phyloP scores from a whole-genome alignment of 2,888 invertebrate genomes.

The Ashinkailepas kermadecensis region DNA sequence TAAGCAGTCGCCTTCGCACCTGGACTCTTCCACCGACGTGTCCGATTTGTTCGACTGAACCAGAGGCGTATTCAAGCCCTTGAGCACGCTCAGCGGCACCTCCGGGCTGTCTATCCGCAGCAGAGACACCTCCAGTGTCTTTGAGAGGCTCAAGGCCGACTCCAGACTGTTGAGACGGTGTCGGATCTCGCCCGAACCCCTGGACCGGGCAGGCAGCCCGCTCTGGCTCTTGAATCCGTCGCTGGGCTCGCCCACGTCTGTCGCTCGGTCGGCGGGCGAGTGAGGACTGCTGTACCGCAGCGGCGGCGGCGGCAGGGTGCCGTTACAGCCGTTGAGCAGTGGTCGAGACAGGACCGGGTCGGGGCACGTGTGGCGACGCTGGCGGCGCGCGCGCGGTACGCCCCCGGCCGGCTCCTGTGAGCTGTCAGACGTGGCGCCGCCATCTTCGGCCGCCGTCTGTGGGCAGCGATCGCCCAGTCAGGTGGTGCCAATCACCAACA shows the following conservation, averaged over 20 bases:
- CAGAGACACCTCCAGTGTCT: too few species aligned
- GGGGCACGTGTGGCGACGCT: constrained; percentile 3
- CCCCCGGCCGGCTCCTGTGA: not conserved
- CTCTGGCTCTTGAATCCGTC: not conserved
- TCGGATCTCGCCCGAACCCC: not conserved
- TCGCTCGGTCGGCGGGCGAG: not conserved
- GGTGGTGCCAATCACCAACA: too few species aligned
- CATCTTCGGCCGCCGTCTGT: too few species aligned
- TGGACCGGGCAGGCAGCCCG: not conserved
- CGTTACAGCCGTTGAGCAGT: not conserved
- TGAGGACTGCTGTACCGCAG: not conserved
- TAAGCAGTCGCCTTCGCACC: too few species aligned
- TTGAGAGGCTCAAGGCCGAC: too few species aligned
- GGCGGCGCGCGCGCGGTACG: not conserved
- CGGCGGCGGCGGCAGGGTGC: not conserved
- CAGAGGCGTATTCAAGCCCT: too few species aligned
- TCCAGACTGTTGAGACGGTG: not conserved
- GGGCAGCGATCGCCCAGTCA: too few species aligned
- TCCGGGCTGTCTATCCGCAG: too few species aligned
- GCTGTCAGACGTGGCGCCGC: too few species aligned
- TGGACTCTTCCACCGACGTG: too few species aligned
- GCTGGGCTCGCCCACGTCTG: not conserved
- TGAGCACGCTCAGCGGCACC: too few species aligned
- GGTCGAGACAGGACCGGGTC: not conserved
- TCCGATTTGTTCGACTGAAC: too few species aligned